Base-by-base conservation (phyloP, 2,113 vertebrate genomes). In the Chaetodon trifascialis region DNA sequence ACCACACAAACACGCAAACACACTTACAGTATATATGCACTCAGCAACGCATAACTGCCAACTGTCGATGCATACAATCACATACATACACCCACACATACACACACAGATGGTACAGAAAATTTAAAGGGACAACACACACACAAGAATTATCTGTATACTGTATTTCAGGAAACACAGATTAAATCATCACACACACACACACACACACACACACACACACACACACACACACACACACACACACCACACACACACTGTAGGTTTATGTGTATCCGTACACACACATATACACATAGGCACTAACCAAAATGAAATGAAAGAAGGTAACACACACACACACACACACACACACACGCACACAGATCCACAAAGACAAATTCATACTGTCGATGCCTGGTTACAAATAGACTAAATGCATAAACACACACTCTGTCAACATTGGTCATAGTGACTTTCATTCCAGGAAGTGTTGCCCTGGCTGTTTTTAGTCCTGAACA, bases 401-500 rank as follows among this genome's bases (percentile, higher is more conserved):
- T 34, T 55, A 70, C 49, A 79, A 55, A 84, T 36, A 44, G 49
- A 44, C 34, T 38, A 40, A 49, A 52, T 15, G 21, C 15, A 68
- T 40, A 78, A 16, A 79, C 21, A 64, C n/a, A 73, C 0, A 49
- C 19, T 55, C 9, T 47, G 23, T 60, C 6, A 9, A 25, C 40
- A 59, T 58, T n/a, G 51, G 23, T 85, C 63, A 63, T 42, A 7
- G 19, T 47, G 52, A 63, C 46, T 71, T 83, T 86, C 66, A 73
- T 90, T 92, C 86, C 89, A 88, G 86, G 91, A 92, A 91, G 87
- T 88, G 86, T 88, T 79, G 79, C 54, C 16, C 69, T 30, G 78
- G 80, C 74, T 93, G 88, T 91, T 91, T 93, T 91, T 87, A 88
- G 85, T 83, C 81, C 66, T 21, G 58, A 76, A 72, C 91, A 95